Evolutionary conservation across 2,797 vertebrate genomes (phyloP).

Genomic region (Pempheris klunzingeri): DNA sequence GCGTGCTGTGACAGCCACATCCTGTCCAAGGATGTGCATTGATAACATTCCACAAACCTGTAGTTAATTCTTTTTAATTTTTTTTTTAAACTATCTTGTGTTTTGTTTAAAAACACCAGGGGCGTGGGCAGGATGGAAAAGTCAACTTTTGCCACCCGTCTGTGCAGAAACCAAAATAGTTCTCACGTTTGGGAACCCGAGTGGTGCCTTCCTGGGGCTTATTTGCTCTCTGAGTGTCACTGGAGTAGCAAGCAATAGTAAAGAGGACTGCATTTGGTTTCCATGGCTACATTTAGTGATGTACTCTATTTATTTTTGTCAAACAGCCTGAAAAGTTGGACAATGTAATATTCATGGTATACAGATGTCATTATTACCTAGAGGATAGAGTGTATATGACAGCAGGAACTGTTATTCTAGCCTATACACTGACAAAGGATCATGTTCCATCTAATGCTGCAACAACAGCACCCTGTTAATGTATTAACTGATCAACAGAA

Average conservation of each 20-base stretch:
- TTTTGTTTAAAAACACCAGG: constrained; percentile 76
- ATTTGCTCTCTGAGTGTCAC: constrained; percentile 8
- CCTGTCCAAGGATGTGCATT: constrained; percentile 81
- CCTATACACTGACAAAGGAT: background rate
- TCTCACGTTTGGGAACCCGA: constrained; percentile 38
- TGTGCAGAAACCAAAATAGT: constrained; percentile 69
- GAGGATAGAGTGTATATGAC: background rate
- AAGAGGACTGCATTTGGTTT: constrained; percentile 18
- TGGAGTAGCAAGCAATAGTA: background rate
- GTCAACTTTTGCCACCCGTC: constrained; percentile 62
- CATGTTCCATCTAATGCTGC: background rate
- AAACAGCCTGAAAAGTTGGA: background rate
- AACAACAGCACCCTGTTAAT: too few relatives aligned
- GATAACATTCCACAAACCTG: constrained; percentile 73
- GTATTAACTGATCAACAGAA: background rate
- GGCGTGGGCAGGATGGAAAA: constrained; percentile 56
- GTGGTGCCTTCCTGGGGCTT: background rate
- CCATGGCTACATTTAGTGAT: background rate
- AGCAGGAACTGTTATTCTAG: background rate
- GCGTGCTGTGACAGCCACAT: constrained; percentile 77
- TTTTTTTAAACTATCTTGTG: constrained; percentile 43
- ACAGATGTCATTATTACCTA: background rate
- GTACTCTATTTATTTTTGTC: background rate
- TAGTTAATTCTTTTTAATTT: constrained; percentile 66
- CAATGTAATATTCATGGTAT: background rate